phyloP scores from a whole-genome alignment of 2,797 vertebrate species.

The Chromis chromis region DNA sequence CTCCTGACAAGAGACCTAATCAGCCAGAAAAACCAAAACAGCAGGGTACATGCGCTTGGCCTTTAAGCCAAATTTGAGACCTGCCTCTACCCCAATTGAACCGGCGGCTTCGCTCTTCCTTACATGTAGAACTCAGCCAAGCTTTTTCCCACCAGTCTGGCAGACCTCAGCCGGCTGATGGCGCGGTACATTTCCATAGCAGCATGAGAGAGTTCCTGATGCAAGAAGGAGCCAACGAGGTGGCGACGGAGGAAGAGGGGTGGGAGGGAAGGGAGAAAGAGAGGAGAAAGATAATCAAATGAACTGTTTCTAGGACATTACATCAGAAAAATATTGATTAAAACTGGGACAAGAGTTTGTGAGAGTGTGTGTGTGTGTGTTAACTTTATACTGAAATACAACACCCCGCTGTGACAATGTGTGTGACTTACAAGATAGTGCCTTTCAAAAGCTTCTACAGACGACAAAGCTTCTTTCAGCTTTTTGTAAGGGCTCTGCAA shows the following conservation, averaged over 20 bases:
- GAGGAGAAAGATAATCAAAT: slow-evolving; percentile 20
- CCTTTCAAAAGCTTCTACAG: slow-evolving; percentile 96
- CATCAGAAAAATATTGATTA: slow-evolving; percentile 28
- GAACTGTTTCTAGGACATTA: slow-evolving; percentile 10
- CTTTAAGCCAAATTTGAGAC: not conserved
- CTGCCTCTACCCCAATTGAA: not conserved
- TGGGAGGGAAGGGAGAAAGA: not conserved
- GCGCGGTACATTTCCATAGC: slow-evolving; percentile 96
- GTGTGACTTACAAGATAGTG: slow-evolving; percentile 93
- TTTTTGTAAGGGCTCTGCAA: slow-evolving; percentile 98
- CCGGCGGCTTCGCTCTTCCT: slow-evolving; percentile 40
- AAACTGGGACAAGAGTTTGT: slow-evolving; percentile 7
- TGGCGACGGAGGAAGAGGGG: not conserved
- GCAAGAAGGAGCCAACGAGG: slow-evolving; percentile 35
- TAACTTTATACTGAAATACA: slow-evolving; percentile 23
- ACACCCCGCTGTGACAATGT: not conserved
- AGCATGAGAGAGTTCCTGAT: slow-evolving; percentile 94
- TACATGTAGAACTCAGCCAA: slow-evolving; percentile 99
- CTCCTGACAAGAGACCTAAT: slow-evolving; percentile 10
- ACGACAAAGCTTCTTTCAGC: slow-evolving; percentile 96
- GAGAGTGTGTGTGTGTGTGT: slow-evolving; percentile 12
- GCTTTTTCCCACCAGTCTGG: slow-evolving; percentile 94
- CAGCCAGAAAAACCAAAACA: slow-evolving; percentile 4
- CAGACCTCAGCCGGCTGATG: slow-evolving; percentile 92
- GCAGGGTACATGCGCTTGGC: not conserved